Percentiles rank a stretch among this genome's conserved stretches.
phyloP scores from a whole-genome alignment of 2,888 invertebrate genomes.

The Hemaris fuciformis region DNA sequence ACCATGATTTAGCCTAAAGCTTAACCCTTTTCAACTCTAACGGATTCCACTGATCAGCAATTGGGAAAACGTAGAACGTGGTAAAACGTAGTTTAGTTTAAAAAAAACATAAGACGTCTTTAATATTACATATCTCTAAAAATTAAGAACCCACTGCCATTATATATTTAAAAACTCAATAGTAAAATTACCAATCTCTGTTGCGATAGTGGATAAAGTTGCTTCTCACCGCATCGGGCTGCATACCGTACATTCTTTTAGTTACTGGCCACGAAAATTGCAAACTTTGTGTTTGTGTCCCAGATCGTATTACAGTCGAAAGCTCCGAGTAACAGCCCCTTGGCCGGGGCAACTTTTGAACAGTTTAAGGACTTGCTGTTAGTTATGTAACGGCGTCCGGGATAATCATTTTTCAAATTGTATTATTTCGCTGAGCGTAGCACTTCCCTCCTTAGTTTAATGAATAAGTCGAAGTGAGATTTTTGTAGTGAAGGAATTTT shows the following conservation, averaged over 20 bases:
- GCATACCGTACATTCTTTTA: conserved; percentile 8
- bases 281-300: conserved; percentile 8
- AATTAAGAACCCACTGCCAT: not conserved
- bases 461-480: conserved; percentile 39
- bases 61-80: too few relatives aligned
- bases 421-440: conserved; percentile 43
- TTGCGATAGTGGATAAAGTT: not conserved
- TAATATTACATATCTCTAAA: too few relatives aligned
- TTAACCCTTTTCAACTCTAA: too few relatives aligned
- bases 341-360: conserved; percentile 33
- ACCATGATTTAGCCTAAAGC: too few relatives aligned
- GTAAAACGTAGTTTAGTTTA: too few relatives aligned
- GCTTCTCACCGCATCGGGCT: not conserved
- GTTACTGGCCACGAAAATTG: conserved; percentile 9
- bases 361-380: conserved; percentile 24
- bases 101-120: too few relatives aligned
- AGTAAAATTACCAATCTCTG: conserved; percentile 1
- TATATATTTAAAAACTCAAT: not conserved
- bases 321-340: not conserved
- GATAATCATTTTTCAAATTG: conserved; percentile 53
- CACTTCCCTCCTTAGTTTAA: conserved; percentile 47
- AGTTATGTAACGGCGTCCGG: conserved; percentile 30
- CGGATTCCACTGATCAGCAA: too few relatives aligned
- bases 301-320: conserved; percentile 1
- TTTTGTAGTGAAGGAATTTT: conserved; percentile 23